These are phyloP conservation scores for Medauroidea extradentata DNA, from an alignment of 1,140 invertebrate genomes.

Conservation along the genomic window DNA sequence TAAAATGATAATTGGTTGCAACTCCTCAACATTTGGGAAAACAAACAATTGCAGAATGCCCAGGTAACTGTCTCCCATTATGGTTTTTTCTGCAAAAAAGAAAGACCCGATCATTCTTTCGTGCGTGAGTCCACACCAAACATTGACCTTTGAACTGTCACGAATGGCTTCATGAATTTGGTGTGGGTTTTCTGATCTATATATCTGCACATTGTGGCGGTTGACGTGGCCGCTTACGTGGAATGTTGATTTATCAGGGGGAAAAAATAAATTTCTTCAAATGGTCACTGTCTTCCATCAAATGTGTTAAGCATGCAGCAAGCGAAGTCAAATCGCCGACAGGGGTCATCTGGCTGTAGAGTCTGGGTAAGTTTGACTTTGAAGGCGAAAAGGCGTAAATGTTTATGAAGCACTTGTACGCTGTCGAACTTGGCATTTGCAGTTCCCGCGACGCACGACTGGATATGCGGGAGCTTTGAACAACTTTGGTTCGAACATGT, in stretches of 20 bases:
- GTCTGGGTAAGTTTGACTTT: no score
- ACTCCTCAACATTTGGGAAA: background rate
- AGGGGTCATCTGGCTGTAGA: no score
- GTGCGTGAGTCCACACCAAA: background rate
- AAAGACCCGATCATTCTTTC: background rate
- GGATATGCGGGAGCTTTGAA: no score
- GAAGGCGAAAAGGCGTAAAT: no score
- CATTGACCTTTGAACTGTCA: background rate
- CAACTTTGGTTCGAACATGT: no score
- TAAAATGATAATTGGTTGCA: conserved; percentile 19
- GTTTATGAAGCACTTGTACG: no score
- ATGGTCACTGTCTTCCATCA: no score
- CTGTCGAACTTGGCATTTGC: no score
- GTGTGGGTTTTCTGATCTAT: background rate
- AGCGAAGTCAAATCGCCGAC: no score
- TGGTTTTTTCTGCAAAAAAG: background rate
- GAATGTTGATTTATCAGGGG: background rate
- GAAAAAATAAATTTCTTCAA: background rate
- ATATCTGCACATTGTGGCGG: background rate
- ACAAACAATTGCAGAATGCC: background rate
- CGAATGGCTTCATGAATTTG: background rate
- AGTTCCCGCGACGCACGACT: no score
- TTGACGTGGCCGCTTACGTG: background rate
- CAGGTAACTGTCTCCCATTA: no score
- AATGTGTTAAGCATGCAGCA: no score